Evolutionary conservation across 2,113 vertebrate species (phyloP).

Genomic region (Myiopsitta monachus): DNA sequence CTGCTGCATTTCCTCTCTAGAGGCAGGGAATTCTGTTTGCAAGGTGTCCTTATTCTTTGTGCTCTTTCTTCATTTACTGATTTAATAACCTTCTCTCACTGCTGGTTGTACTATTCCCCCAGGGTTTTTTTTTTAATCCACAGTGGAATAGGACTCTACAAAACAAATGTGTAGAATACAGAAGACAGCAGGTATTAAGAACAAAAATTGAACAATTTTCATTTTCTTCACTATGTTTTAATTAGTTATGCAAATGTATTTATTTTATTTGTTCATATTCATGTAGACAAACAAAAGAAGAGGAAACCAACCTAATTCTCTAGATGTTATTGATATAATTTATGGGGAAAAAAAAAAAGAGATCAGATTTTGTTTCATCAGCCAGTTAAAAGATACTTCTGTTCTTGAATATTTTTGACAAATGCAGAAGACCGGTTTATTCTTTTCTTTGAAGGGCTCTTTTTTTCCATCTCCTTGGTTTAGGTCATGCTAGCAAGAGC

Average conservation of each 20-base stretch:
- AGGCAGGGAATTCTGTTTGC: slow-evolving; percentile 4
- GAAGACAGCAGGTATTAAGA: not conserved
- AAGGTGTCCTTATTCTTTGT: slow-evolving; percentile 13
- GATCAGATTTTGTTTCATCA: not conserved
- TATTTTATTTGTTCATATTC: not conserved
- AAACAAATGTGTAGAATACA: not conserved
- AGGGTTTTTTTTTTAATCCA: not conserved
- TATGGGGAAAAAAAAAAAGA: not conserved
- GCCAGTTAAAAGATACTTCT: not conserved
- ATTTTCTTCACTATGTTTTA: not conserved
- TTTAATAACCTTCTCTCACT: slow-evolving; percentile 17
- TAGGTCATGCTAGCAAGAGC: not conserved
- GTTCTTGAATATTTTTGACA: not conserved
- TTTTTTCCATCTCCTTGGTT: not conserved
- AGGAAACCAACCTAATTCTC: not conserved
- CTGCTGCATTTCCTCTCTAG: slow-evolving; percentile 6
- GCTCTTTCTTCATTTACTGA: slow-evolving; percentile 9
- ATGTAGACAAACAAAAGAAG: not conserved
- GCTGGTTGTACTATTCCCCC: not conserved
- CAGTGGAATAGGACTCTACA: not conserved
- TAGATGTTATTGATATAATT: not conserved
- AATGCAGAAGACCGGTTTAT: not conserved
- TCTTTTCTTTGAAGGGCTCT: not conserved
- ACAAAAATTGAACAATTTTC: not conserved
- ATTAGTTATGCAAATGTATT: not conserved